Evolutionary conservation across 2,888 invertebrate species (phyloP).

Genomic region (Nymphalis urticae): DNA sequence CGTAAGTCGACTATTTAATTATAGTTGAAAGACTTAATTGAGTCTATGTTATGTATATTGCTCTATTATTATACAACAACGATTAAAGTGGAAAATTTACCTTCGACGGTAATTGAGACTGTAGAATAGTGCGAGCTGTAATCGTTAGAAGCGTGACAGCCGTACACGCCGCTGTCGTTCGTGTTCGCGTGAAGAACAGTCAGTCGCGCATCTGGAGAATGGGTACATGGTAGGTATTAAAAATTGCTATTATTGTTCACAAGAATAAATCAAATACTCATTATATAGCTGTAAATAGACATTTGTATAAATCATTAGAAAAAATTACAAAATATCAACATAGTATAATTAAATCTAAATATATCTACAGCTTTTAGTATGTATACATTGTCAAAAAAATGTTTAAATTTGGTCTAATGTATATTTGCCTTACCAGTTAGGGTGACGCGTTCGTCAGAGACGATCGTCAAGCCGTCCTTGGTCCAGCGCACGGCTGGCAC

Average conservation of each 20-base stretch:
- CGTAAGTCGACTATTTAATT: too few species aligned
- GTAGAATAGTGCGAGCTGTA: slow-evolving; percentile 85
- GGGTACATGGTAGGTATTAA: neutral
- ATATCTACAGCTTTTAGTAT: too few species aligned
- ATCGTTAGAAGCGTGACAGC: slow-evolving; percentile 90
- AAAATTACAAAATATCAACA: too few species aligned
- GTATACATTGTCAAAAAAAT: too few species aligned
- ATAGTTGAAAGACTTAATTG: too few species aligned
- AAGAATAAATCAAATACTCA: too few species aligned
- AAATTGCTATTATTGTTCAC: neutral
- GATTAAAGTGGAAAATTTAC: slow-evolving; percentile 63
- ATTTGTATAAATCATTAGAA: too few species aligned
- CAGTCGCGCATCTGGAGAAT: slow-evolving; percentile 83
- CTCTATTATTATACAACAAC: too few species aligned
- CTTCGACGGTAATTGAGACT: slow-evolving; percentile 87
- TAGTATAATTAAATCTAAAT: too few species aligned
- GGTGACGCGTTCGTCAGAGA: slow-evolving; percentile 80
- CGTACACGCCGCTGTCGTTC: slow-evolving; percentile 90
- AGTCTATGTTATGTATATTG: too few species aligned
- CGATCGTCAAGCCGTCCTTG: slow-evolving; percentile 85
- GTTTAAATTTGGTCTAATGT: too few species aligned
- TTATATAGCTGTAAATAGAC: too few species aligned
- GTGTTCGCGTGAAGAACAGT: slow-evolving; percentile 83
- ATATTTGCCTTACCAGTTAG: slow-evolving; percentile 81
- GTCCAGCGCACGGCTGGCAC: slow-evolving; percentile 90